Conservation (phyloP, 2,113 vertebrate genomes). For the Pseudonaja textilis region DNA sequence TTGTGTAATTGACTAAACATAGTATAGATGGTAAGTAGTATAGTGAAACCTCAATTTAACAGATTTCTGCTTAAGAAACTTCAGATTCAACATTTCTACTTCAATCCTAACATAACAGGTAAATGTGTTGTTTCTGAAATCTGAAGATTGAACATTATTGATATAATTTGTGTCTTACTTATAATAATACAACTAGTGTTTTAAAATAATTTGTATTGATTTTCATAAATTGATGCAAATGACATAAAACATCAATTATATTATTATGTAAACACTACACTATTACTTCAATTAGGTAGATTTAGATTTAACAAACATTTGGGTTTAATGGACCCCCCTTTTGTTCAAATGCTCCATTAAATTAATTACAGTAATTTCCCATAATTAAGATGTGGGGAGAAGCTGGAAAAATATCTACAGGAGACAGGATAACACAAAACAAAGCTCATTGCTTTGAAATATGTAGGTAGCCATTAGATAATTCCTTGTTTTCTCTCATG, state of each 20-base stretch:
- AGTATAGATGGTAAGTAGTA: background rate
- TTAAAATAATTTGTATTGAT: background rate
- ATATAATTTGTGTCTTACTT: background rate
- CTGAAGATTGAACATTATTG: background rate
- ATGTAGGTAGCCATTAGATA: background rate
- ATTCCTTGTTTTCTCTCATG: background rate
- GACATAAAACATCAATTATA: background rate
- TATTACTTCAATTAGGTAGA: background rate
- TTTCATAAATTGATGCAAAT: background rate
- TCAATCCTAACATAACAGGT: background rate
- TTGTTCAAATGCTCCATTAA: background rate
- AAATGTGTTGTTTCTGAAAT: background rate
- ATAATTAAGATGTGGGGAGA: background rate
- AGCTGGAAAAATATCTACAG: constrained; percentile 5
- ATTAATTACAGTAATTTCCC: background rate
- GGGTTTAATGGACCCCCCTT: background rate
- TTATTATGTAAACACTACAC: background rate
- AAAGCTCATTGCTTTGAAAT: background rate
- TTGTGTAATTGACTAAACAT: background rate
- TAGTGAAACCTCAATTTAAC: background rate
- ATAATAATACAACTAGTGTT: background rate
- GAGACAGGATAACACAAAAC: background rate
- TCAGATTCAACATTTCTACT: background rate
- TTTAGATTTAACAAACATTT: background rate
- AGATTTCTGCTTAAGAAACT: background rate